phyloP scores from a whole-genome alignment of 1,140 invertebrate genomes.

The Berghia stephanieae region DNA sequence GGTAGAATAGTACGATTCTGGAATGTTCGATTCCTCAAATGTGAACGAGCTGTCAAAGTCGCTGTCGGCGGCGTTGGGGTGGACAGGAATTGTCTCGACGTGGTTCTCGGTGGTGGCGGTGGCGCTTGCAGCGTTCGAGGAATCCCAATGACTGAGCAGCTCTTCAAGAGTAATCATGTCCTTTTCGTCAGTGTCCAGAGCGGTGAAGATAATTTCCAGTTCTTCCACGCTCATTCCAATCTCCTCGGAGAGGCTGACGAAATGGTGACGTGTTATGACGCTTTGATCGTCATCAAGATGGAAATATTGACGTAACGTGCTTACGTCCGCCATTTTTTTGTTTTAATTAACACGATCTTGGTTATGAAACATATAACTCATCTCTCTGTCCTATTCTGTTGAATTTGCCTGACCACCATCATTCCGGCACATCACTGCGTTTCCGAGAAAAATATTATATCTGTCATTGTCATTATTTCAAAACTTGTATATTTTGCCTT shows the following conservation, averaged over 20 bases:
- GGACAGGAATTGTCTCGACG: no score
- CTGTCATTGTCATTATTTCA: no score
- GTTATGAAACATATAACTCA: no score
- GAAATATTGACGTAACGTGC: neutral
- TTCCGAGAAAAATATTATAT: neutral
- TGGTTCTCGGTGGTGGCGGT: neutral
- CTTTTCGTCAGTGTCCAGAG: conserved; percentile 44
- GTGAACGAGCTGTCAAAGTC: no score
- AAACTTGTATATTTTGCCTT: no score
- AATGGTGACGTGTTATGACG: conserved; percentile 37
- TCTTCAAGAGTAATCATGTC: conserved; percentile 39
- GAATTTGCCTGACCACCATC: neutral
- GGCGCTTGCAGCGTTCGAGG: neutral
- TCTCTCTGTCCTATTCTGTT: no score
- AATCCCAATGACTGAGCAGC: neutral
- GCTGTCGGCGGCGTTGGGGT: no score
- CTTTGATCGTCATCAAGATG: conserved; percentile 24
- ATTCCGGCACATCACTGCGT: neutral
- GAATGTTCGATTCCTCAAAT: no score
- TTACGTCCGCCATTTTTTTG: no score
- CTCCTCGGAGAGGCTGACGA: conserved; percentile 36
- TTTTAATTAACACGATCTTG: no score
- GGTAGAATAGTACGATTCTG: no score
- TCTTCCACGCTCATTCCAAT: conserved; percentile 40
- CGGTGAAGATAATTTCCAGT: conserved; percentile 44